Evolutionary conservation across 2,797 vertebrate species (phyloP).

Genomic region (Enteromius viviparus): DNA sequence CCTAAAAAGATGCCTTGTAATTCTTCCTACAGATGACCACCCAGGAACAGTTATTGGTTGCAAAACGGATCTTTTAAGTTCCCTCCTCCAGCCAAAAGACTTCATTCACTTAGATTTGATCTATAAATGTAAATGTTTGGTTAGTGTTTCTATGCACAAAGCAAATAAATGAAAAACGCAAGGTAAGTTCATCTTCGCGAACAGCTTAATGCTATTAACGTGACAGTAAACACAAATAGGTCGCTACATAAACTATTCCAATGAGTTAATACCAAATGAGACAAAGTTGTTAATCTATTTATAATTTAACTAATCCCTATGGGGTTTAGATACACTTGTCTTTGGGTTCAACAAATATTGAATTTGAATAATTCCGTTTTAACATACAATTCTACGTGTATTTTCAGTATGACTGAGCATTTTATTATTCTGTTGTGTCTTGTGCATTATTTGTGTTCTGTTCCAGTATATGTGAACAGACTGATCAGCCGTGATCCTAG

Average conservation of each 20-base stretch:
- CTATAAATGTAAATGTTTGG: neutral
- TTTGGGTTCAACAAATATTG: neutral
- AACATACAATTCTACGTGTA: neutral
- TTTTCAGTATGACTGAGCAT: slow-evolving; percentile 6
- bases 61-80: slow-evolving; percentile 17
- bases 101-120: neutral
- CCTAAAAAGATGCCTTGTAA: neutral
- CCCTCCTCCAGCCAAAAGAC: neutral
- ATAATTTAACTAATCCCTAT: slow-evolving; percentile 10
- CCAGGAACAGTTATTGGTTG: slow-evolving; percentile 25
- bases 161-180: neutral
- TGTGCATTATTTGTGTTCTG: slow-evolving; percentile 55
- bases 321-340: neutral
- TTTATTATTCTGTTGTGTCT: slow-evolving; percentile 9
- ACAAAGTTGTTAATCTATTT: slow-evolving; percentile 44
- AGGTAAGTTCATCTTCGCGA: slow-evolving; percentile 1
- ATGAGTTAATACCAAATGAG: slow-evolving; percentile 57
- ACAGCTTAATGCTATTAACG: slow-evolving; percentile 37
- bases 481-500: slow-evolving; percentile 45
- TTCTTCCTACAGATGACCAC: neutral
- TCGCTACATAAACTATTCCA: slow-evolving; percentile 39
- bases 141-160: slow-evolving; percentile 7
- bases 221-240: slow-evolving; percentile 36
- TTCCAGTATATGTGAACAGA: slow-evolving; percentile 64
- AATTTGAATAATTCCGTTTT: neutral